Evolutionary conservation across 2,888 invertebrate species (phyloP).

Genomic region (Miltochrista miniata): DNA sequence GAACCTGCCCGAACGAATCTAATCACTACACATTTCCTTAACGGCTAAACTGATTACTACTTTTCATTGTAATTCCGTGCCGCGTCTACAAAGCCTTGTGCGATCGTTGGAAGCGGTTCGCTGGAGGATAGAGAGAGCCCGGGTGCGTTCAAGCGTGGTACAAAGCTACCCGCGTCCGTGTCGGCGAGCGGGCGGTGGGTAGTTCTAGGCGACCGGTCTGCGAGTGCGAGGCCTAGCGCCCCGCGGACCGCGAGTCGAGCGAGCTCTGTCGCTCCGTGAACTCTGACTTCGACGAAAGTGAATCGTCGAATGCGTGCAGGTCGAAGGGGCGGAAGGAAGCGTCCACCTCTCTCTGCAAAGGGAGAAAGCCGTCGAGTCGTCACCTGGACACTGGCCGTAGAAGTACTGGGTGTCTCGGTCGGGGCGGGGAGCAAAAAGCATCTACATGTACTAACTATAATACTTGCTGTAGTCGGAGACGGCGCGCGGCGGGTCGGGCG

Average conservation of each 20-base stretch:
- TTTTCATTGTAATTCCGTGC: conserved; percentile 13
- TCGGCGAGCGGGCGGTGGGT: conserved; percentile 8
- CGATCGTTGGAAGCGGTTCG: conserved; percentile 24
- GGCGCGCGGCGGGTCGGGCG: conserved; percentile 52
- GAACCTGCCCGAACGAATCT: conserved; percentile 56
- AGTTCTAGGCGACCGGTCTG: background rate
- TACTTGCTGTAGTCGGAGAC: conserved; percentile 83
- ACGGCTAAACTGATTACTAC: background rate
- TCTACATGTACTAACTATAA: conserved; percentile 81
- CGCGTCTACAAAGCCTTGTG: conserved; percentile 33
- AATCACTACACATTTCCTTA: background rate
- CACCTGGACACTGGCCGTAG: conserved; percentile 28
- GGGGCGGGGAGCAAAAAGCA: conserved; percentile 58
- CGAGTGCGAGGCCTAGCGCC: conserved; percentile 23
- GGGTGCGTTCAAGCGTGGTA: conserved; percentile 21
- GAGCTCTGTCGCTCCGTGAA: conserved; percentile 22
- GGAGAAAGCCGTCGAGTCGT: conserved; percentile 26
- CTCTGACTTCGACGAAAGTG: conserved; percentile 19
- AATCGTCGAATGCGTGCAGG: conserved; percentile 2
- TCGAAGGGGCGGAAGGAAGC: too few species aligned
- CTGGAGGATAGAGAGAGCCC: conserved; percentile 11
- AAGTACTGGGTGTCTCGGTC: conserved; percentile 25
- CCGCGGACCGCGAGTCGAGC: background rate
- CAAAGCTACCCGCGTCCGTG: conserved; percentile 19
- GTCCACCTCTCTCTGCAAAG: too few species aligned